Base-by-base conservation (phyloP, 2,797 vertebrate genomes). In the Notolepis coatsorum region DNA sequence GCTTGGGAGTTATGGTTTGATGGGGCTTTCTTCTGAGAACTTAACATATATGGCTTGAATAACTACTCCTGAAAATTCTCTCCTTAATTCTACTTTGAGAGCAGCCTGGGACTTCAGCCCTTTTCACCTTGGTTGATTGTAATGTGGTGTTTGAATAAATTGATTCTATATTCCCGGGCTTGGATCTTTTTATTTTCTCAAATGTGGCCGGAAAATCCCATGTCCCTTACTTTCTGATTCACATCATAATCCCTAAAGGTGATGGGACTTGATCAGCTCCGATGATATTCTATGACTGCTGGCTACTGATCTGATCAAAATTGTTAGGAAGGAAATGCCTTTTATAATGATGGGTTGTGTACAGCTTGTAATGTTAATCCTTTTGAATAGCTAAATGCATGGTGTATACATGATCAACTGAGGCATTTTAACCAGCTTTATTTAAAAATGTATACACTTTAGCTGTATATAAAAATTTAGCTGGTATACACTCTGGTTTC, bases 61-160 rank as follows among this genome's bases (percentile, higher is more conserved):
- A 31, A 23, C 18, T 43, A 9, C 37, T 28, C 27, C n/a, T 30
- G 17, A 42, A 18, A 25, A 43, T 37, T 28, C 23, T 23, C 27
- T 4, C 4, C 42, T 33, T 51, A 31, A 49, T 28, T 30, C 15
- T 30, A 35, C 23, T 35, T 65, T 30, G 7, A 23, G 7, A 54
- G 7, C 56, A 20, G 41, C 43, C 24, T 51, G 52, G 25, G 48
- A 45, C 46, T 30, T 74, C 28, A 62, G 23, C 38, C n/a, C 49
- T 51, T 65, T 63, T 8, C 38, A 27, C 50, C n/a, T 56, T 17
- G 37, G 21, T 55, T 57, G 37, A 33, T 23, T 71, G 55, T 67
- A 39, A 35, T 47, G 43, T 71, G 17, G 20, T 47, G 15, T 65
- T 73, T 72, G 2, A 81, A 80, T 81, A 76, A 81, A 79, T 59